Evolutionary conservation across 2,888 invertebrate species (phyloP).

Genomic region (Keiferia lycopersicella): DNA sequence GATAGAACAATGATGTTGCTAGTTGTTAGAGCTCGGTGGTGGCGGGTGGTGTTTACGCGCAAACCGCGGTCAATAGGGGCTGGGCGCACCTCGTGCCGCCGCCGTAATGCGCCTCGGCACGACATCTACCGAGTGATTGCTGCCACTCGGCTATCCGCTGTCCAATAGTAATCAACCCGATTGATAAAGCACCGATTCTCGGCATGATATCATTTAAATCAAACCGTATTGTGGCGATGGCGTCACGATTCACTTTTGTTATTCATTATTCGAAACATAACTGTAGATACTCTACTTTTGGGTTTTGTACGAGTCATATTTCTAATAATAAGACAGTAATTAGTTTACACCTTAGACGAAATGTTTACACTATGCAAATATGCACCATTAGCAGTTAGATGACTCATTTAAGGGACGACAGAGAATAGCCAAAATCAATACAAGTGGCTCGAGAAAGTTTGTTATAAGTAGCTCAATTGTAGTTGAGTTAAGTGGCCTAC

Average conservation of each 20-base stretch:
- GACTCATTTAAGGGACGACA: too few species aligned
- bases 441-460: background rate
- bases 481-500: background rate
- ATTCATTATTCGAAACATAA: background rate
- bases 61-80: slow-evolving; percentile 74
- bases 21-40: slow-evolving; percentile 37
- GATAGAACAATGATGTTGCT: background rate
- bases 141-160: slow-evolving; percentile 33
- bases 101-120: slow-evolving; percentile 71
- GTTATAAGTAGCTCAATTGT: background rate
- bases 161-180: slow-evolving; percentile 2
- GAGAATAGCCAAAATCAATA: background rate
- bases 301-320: too few species aligned
- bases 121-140: slow-evolving; percentile 73
- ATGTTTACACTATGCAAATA: too few species aligned
- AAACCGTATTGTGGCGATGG: background rate
- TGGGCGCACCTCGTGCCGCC: slow-evolving; percentile 61
- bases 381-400: too few species aligned
- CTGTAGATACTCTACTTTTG: background rate
- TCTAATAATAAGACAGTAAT: too few species aligned
- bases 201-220: background rate
- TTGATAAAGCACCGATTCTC: slow-evolving; percentile 1
- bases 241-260: background rate
- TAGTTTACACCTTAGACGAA: too few species aligned
- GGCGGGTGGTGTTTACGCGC: slow-evolving; percentile 71